These are phyloP conservation scores for Periophthalmodon schlosseri DNA, from an alignment of 2,113 vertebrate genomes.

Conservation along the genomic window DNA sequence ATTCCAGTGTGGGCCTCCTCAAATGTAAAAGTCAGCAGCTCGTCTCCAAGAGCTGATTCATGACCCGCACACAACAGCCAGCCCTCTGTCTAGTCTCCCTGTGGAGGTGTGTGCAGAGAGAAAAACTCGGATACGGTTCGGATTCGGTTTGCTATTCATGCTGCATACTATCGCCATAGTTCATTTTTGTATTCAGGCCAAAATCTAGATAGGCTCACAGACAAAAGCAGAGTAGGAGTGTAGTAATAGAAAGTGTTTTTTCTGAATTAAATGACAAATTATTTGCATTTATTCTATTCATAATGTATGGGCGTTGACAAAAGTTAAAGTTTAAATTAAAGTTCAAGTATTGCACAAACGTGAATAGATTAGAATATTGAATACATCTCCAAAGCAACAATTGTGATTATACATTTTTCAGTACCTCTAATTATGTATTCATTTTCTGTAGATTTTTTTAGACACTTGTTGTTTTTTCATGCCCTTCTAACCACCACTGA, in stretches of 20 bases:
- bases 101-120: slow-evolving; percentile 10
- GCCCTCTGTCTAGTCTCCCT: slow-evolving; percentile 21
- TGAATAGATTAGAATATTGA: too few relatives aligned
- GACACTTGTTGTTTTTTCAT: too few relatives aligned
- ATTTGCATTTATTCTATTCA: neutral
- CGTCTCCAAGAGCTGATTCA: slow-evolving; percentile 2
- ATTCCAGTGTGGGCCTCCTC: neutral
- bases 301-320: too few relatives aligned
- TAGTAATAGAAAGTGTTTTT: slow-evolving; percentile 1
- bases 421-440: too few relatives aligned
- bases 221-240: neutral
- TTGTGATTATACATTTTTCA: too few relatives aligned
- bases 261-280: slow-evolving; percentile 22
- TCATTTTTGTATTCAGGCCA: slow-evolving; percentile 27
- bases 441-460: too few relatives aligned
- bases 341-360: too few relatives aligned
- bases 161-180: neutral
- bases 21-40: slow-evolving; percentile 7
- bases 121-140: slow-evolving; percentile 4
- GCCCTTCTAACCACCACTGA: too few relatives aligned
- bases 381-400: too few relatives aligned
- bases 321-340: too few relatives aligned
- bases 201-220: slow-evolving; percentile 9
- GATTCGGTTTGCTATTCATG: slow-evolving; percentile 12
- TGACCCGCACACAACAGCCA: slow-evolving; percentile 17